Evolutionary conservation across 2,113 vertebrate species (phyloP).

Genomic region (Nothoprocta pentlandii): DNA sequence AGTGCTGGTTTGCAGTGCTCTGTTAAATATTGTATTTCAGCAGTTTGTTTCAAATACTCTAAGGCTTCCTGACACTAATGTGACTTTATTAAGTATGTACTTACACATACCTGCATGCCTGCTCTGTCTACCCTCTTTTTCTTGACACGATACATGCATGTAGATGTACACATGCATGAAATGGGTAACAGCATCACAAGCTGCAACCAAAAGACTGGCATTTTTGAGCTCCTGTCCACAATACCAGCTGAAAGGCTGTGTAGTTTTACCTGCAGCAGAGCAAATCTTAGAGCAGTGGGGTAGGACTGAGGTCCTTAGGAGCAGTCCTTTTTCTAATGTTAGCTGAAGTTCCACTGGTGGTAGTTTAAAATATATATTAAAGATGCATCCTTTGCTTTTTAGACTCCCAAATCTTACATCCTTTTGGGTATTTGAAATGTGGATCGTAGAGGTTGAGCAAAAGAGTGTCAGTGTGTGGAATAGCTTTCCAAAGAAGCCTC

Average conservation of each 20-base stretch:
- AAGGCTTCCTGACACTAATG: background rate
- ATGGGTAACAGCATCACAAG: background rate
- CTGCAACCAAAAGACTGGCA: background rate
- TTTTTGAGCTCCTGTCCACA: background rate
- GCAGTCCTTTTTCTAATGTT: background rate
- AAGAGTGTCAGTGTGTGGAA: background rate
- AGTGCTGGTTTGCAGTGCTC: background rate
- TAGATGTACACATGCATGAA: background rate
- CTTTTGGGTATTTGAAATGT: background rate
- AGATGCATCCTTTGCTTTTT: background rate
- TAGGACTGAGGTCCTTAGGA: background rate
- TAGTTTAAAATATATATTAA: background rate
- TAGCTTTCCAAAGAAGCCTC: background rate
- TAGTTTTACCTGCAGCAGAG: background rate
- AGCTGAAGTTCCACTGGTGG: background rate
- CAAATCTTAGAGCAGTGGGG: background rate
- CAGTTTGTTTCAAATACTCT: background rate
- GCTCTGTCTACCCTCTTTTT: background rate
- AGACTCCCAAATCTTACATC: background rate
- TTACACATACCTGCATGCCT: background rate
- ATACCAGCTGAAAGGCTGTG: background rate
- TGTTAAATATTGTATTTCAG: background rate
- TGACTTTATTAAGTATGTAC: background rate
- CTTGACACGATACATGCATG: fast-evolving
- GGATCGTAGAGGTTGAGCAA: background rate